Evolutionary conservation across 2,888 invertebrate species (phyloP), one percentile per base, ranked within the genome.

Genomic region (Carpatolechia fugitivella): DNA sequence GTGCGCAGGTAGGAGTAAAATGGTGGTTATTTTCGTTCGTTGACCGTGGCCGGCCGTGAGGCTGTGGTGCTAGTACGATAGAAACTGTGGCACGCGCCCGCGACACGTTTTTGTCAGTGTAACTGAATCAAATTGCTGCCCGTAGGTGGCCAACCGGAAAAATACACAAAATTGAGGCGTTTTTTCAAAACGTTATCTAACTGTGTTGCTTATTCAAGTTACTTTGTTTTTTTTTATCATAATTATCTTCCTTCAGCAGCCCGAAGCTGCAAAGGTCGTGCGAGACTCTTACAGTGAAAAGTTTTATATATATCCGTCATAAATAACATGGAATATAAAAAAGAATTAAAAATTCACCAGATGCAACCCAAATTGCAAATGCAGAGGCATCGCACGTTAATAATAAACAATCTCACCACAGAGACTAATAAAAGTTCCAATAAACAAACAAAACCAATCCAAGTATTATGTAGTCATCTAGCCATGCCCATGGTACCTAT

Each of bases 11-110:
- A 64, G 63, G 59, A 65, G 62, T 64, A 60, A 70, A 70, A 70
- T 67, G 63, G 66, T 66, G 61, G 72, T 74, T 76, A 76, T 75
- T 75, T 80, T 78, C 73, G 84, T 81, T 76, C 84, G 69, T 78
- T 83, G 83, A 81, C 82, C 82, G 78, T 74, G 62, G 62, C 70
- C 72, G 63, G 62, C 57, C 60, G 65, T 73, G 52, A 55, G 57
- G 55, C 51, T 60, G 55, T 57, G 56, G 56, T 61, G 58, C 55
- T 48, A 66, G 59, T n/a, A 6, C 60, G 64, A 40, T 50, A 49
- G 44, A 54, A 56, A 71, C 68, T 65, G 69, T 60, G 60, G 69
- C 74, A 75, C 78, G 76, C 70, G 75, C 72, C 64, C 59, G 29
- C 16, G 52, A 50, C 44, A 30, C 41, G 24, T 36, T 54, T 54